Conservation (phyloP, 2,797 vertebrate species). For the Sylvilagus floridanus region DNA sequence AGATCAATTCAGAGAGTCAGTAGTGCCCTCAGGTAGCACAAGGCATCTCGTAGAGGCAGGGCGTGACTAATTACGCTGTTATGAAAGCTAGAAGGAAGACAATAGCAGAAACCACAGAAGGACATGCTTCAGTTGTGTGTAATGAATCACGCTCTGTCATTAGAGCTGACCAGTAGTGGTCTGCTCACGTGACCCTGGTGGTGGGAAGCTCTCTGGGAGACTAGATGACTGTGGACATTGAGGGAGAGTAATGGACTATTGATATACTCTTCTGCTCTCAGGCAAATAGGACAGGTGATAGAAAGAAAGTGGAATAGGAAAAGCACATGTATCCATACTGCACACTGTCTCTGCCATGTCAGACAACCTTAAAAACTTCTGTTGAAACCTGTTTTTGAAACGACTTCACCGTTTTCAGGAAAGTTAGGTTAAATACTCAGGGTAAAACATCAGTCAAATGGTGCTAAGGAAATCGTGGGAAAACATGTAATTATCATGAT, state of each 20-base stretch:
- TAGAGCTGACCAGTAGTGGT: neutral
- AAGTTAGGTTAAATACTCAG: conserved; percentile 5
- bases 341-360: neutral
- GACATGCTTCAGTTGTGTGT: neutral
- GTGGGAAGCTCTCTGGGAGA: too few species aligned
- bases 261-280: neutral
- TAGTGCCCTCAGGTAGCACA: neutral
- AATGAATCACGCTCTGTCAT: neutral
- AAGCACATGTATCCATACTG: neutral
- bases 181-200: too few species aligned
- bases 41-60: neutral
- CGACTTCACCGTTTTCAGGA: neutral
- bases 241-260: neutral
- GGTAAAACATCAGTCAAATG: neutral
- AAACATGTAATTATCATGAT: neutral
- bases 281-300: neutral
- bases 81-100: neutral
- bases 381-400: conserved; percentile 17
- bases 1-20: neutral
- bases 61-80: neutral
- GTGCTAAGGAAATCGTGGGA: conserved; percentile 32
- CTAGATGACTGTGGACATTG: neutral
- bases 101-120: neutral
- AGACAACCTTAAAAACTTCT: neutral
- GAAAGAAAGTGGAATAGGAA: neutral